phyloP scores from a whole-genome alignment of 2,888 invertebrate genomes.

The Dioctria rufipes region DNA sequence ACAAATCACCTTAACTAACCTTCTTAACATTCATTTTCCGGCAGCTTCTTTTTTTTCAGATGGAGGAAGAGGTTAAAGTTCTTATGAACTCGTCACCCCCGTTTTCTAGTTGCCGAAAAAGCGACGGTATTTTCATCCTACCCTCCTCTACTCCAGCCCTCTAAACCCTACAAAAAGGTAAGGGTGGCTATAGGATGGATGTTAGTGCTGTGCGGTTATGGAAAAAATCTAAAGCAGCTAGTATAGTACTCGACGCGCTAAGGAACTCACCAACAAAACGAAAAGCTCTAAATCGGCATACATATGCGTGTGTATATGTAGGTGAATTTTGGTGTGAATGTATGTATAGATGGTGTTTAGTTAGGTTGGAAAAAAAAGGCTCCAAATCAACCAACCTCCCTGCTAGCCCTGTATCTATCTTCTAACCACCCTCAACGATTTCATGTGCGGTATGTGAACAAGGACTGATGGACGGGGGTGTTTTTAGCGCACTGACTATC shows the following conservation, averaged over 20 bases:
- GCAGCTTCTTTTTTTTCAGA: conserved; percentile 56
- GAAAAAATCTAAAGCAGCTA: conserved; percentile 50
- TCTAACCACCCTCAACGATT: neutral
- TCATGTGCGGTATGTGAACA: conserved; percentile 40
- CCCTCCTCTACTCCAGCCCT: neutral
- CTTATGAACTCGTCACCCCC: conserved; percentile 56
- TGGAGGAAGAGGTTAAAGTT: conserved; percentile 58
- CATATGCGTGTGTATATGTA: neutral
- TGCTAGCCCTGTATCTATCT: neutral
- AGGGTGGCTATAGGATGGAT: neutral
- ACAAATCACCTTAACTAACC: conserved; percentile 60
- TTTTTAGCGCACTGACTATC: conserved; percentile 27
- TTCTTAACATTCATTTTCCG: conserved; percentile 60
- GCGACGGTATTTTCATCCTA: neutral
- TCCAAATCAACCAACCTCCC: conserved; percentile 15
- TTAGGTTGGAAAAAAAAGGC: conserved; percentile 10
- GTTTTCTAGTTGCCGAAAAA: conserved; percentile 25
- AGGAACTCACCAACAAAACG: conserved; percentile 17
- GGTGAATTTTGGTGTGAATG: conserved; percentile 36
- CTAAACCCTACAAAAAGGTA: too few species aligned
- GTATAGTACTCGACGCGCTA: neutral
- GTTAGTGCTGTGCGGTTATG: conserved; percentile 30
- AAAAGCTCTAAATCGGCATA: conserved; percentile 35
- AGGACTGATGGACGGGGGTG: conserved; percentile 34
- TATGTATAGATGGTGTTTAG: conserved; percentile 36